Evolutionary conservation across 1,140 invertebrate species (phyloP).

Genomic region (Drosophila setifemur): DNA sequence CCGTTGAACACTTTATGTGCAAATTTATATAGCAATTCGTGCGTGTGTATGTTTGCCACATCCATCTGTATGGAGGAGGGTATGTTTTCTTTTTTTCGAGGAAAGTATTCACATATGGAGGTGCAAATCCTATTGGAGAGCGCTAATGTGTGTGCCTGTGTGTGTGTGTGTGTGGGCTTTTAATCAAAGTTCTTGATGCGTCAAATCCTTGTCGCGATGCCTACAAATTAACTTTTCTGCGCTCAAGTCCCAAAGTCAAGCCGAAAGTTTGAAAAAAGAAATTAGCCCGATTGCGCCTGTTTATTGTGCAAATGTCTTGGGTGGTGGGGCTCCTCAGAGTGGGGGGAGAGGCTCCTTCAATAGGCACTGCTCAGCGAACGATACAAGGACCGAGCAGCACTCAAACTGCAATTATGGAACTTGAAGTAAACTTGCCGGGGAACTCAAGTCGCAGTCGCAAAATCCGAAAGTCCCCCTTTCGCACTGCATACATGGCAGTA

Average conservation of each 20-base stretch:
- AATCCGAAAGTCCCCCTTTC: neutral
- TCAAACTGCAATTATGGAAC: slow-evolving; percentile 60
- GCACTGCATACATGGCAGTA: slow-evolving; percentile 8
- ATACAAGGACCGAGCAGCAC: slow-evolving; percentile 15
- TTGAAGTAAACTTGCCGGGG: slow-evolving; percentile 28
- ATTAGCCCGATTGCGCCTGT: slow-evolving; percentile 47
- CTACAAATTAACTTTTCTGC: slow-evolving; percentile 50
- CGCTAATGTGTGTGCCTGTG: neutral
- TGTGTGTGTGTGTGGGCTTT: slow-evolving; percentile 24
- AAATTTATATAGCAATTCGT: slow-evolving; percentile 49
- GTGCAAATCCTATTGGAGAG: slow-evolving; percentile 40
- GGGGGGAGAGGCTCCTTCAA: neutral
- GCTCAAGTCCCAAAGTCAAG: slow-evolving; percentile 42
- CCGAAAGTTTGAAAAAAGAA: slow-evolving; percentile 53
- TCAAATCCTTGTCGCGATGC: slow-evolving; percentile 41
- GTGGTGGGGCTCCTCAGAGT: neutral
- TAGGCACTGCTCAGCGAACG: neutral
- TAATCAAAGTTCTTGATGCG: slow-evolving; percentile 44
- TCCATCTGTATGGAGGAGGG: no score
- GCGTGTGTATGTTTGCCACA: slow-evolving; percentile 14
- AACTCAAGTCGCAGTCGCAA: slow-evolving; percentile 13
- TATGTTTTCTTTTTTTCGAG: neutral
- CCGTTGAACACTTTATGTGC: slow-evolving; percentile 49
- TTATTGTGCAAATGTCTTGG: slow-evolving; percentile 9
- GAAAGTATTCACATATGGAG: slow-evolving; percentile 1